A percentile compares a stretch with the other conserved stretches of the same genome.
Evolutionary conservation across 2,113 vertebrate genomes (phyloP).

Genomic region (Orcinus orca): DNA sequence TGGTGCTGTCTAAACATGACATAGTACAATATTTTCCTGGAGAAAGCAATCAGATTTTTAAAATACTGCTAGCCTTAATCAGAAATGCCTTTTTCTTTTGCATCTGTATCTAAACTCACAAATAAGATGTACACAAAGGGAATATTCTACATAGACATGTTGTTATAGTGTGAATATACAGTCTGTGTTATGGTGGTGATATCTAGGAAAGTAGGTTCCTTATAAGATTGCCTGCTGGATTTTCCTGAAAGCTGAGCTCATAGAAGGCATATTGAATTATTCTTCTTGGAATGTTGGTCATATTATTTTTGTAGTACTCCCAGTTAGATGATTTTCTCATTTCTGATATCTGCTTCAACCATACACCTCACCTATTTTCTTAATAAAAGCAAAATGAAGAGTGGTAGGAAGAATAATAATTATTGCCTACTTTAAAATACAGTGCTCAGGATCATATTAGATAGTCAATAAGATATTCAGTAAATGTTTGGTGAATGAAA

Average conservation of each 20-base stretch:
- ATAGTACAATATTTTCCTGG: neutral
- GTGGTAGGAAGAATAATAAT: neutral
- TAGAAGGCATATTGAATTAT: conserved; percentile 13
- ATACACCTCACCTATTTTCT: conserved; percentile 52
- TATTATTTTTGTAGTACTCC: neutral
- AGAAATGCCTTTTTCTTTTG: conserved; percentile 32
- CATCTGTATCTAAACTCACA: neutral
- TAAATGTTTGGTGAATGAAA: neutral
- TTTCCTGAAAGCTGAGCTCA: conserved; percentile 59
- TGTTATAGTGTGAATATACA: neutral
- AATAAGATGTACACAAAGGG: neutral
- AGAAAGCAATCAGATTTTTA: neutral
- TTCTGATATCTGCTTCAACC: conserved; percentile 56
- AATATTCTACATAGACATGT: neutral
- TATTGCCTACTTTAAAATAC: neutral
- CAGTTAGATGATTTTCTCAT: conserved; percentile 8
- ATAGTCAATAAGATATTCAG: neutral
- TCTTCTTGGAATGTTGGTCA: neutral
- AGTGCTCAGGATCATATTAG: neutral
- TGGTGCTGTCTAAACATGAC: neutral
- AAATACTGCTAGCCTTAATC: neutral
- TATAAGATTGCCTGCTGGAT: neutral
- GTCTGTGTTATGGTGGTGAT: neutral
- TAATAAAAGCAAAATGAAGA: conserved; percentile 40
- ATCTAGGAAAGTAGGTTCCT: conserved; percentile 40